A percentile compares a stretch with the other conserved stretches of the same genome.
These are phyloP conservation scores for Ips typographus DNA, from an alignment of 1,140 invertebrate genomes.

Conservation along the genomic window DNA sequence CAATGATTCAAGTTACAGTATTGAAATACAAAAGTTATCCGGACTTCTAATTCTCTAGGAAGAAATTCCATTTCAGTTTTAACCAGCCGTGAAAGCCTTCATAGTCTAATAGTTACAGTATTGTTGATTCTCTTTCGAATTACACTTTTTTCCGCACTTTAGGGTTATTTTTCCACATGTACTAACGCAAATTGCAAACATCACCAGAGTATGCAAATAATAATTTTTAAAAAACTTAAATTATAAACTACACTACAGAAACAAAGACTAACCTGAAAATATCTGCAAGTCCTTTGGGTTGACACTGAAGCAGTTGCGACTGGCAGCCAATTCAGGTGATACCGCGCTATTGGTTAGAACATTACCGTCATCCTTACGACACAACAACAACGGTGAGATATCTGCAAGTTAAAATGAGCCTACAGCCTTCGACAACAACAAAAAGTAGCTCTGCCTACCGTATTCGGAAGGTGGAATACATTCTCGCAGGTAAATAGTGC, in stretches of 20 bases:
- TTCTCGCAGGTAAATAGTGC: constrained; percentile 64
- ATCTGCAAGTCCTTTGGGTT: constrained; percentile 64
- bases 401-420: constrained; percentile 57
- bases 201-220: no score
- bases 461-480: constrained; percentile 84
- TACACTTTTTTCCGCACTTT: no score
- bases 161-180: no score
- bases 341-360: constrained; percentile 53
- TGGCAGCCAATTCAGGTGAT: constrained; percentile 50
- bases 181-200: no score
- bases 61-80: no score
- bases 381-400: constrained; percentile 72
- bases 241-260: no score
- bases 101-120: no score
- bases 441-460: constrained; percentile 58
- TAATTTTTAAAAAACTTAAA: no score
- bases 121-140: no score
- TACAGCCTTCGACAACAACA: background rate
- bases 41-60: no score
- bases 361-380: constrained; percentile 56
- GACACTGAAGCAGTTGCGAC: constrained; percentile 58
- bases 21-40: no score
- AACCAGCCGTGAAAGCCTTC: no score
- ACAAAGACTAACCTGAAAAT: constrained; percentile 57
- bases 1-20: background rate